A percentile compares a stretch with the other conserved stretches of the same genome.
Conservation (phyloP, 2,888 invertebrate genomes). For the Hanleya hanleyi region DNA sequence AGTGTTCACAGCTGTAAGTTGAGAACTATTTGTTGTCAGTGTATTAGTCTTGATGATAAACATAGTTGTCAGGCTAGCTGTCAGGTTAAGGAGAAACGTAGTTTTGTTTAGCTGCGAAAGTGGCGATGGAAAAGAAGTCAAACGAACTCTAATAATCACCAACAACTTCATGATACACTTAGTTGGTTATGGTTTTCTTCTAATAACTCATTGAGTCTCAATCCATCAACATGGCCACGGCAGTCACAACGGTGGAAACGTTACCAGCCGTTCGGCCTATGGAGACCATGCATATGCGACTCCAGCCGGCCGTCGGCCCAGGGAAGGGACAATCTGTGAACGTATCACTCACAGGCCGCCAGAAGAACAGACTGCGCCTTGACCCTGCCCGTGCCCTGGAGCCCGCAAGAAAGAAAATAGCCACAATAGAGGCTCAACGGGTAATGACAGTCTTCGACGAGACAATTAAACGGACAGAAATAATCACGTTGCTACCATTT, state of each 20-base stretch:
- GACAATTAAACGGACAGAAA: constrained; percentile 62
- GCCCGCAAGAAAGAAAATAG: constrained; percentile 71
- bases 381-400: constrained; percentile 70
- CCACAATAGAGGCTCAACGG: constrained; percentile 71
- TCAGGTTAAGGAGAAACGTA: no score
- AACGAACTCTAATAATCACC: no score
- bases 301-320: constrained; percentile 41
- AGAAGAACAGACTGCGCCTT: constrained; percentile 39
- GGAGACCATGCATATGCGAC: constrained; percentile 58
- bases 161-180: no score
- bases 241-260: constrained; percentile 16
- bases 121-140: no score
- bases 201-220: no score
- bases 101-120: no score
- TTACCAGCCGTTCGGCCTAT: constrained; percentile 32
- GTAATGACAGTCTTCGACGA: constrained; percentile 72
- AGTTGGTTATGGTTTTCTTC: no score
- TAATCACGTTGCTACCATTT: constrained; percentile 65
- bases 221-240: constrained; percentile 23
- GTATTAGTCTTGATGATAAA: background rate
- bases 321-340: constrained; percentile 36
- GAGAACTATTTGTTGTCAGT: background rate
- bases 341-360: background rate
- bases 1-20: no score
- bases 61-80: no score